Conservation (phyloP, 2,888 invertebrate genomes). For the Spodoptera exigua region DNA sequence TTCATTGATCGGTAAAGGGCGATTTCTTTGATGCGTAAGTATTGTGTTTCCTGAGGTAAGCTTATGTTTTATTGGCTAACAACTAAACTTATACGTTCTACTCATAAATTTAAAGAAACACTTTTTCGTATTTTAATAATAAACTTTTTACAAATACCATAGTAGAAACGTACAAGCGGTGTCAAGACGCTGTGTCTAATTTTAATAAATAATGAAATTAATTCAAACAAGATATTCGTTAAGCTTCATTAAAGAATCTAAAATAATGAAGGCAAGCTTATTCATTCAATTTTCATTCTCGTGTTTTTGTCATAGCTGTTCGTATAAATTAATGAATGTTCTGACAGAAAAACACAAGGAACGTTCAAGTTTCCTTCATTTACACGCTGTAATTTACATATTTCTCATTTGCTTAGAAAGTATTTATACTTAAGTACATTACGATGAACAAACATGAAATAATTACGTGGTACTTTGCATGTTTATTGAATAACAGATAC, state of each 20-base stretch:
- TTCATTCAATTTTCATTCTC: constrained; percentile 23
- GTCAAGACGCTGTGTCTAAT: constrained; percentile 13
- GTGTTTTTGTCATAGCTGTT: constrained; percentile 11
- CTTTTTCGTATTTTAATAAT: background rate
- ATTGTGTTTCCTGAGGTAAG: no score
- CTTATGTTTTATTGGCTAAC: no score
- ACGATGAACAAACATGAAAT: constrained; percentile 5
- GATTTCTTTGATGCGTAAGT: no score
- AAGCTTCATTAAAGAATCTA: constrained; percentile 33
- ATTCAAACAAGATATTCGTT: constrained; percentile 14
- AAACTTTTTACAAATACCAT: background rate
- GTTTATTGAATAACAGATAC: constrained; percentile 9
- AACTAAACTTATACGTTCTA: no score
- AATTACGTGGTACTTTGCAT: constrained; percentile 11
- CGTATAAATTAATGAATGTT: constrained; percentile 16
- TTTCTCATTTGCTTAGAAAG: constrained; percentile 13
- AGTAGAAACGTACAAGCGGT: background rate
- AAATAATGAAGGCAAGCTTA: constrained; percentile 30
- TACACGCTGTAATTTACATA: constrained; percentile 23
- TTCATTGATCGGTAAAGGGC: no score
- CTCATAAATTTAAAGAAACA: no score
- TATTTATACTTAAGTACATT: background rate
- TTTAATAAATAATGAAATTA: constrained; percentile 33
- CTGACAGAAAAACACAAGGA: constrained; percentile 14
- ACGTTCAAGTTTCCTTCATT: constrained; percentile 29